Evolutionary conservation across 2,113 vertebrate genomes (phyloP).

Genomic region (Chlamydotis undulata): DNA sequence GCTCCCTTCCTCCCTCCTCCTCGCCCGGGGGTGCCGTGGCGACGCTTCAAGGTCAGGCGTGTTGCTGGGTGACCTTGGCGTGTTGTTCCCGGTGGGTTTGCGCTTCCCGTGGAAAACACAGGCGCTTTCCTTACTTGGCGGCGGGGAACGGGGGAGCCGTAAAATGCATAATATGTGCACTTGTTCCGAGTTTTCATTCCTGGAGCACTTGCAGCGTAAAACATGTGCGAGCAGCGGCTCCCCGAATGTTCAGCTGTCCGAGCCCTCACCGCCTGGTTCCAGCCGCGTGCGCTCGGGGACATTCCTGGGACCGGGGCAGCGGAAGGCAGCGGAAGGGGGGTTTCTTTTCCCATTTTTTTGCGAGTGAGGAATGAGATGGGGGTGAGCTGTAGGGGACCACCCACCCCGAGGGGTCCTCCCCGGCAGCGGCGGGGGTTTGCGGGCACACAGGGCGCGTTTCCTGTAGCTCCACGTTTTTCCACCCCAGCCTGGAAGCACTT

Average conservation of each 20-base stretch:
- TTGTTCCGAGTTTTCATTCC: neutral
- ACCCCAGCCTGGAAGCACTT: neutral
- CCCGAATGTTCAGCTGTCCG: neutral
- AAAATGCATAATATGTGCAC: neutral
- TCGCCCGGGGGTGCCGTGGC: neutral
- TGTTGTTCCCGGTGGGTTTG: neutral
- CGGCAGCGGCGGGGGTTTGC: fast-evolving
- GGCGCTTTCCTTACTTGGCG: neutral
- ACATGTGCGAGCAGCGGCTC: neutral
- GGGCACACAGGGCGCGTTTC: fast-evolving
- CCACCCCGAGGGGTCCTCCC: neutral
- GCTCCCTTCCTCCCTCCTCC: neutral
- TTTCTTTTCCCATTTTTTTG: fast-evolving
- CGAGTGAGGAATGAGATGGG: neutral
- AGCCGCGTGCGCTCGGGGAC: neutral
- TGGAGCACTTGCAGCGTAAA: neutral
- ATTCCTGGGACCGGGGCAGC: neutral
- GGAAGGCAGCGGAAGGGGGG: neutral
- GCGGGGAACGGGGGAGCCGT: fast-evolving
- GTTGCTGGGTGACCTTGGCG: neutral
- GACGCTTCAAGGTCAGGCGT: neutral
- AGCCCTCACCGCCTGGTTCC: neutral
- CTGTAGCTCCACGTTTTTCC: fast-evolving
- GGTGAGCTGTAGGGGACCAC: neutral
- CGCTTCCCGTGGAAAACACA: neutral